Evolutionary conservation across 2,888 invertebrate genomes (phyloP).

Genomic region (Eurytoma californica): DNA sequence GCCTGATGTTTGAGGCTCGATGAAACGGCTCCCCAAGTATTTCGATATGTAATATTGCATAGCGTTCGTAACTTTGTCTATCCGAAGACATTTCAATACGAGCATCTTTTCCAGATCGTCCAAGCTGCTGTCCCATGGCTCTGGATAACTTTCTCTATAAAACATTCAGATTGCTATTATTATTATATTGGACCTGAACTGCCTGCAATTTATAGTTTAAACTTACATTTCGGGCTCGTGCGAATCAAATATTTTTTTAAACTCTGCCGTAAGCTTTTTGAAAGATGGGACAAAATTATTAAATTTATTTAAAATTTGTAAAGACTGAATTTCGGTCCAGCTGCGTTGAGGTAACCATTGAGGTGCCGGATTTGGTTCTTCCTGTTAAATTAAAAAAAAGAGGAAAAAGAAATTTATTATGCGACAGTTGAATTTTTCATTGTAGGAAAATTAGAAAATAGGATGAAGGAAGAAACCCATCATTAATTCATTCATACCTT

Average conservation of each 20-base stretch:
- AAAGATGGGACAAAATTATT: constrained; percentile 81
- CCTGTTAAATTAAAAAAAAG: constrained; percentile 68
- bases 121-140: constrained; percentile 80
- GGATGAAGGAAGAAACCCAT: too few species aligned
- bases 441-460: too few species aligned
- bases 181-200: neutral
- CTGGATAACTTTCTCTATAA: constrained; percentile 77
- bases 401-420: too few species aligned
- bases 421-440: too few species aligned
- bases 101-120: constrained; percentile 86
- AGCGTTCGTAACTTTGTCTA: constrained; percentile 89
- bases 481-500: constrained; percentile 13
- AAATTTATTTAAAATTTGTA: constrained; percentile 82
- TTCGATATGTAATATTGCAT: constrained; percentile 84
- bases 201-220: neutral
- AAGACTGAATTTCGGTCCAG: constrained; percentile 88
- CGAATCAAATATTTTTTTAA: constrained; percentile 82
- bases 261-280: constrained; percentile 75
- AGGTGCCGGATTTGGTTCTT: constrained; percentile 83
- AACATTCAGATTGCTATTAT: constrained; percentile 55
- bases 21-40: constrained; percentile 86
- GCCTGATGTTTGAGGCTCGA: constrained; percentile 91
- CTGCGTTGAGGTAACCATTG: constrained; percentile 87
- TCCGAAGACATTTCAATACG: constrained; percentile 86
- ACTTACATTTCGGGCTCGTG: constrained; percentile 81